These are phyloP conservation scores for Leptinotarsa juncta DNA, from an alignment of 2,888 invertebrate species.

Conservation along the genomic window DNA sequence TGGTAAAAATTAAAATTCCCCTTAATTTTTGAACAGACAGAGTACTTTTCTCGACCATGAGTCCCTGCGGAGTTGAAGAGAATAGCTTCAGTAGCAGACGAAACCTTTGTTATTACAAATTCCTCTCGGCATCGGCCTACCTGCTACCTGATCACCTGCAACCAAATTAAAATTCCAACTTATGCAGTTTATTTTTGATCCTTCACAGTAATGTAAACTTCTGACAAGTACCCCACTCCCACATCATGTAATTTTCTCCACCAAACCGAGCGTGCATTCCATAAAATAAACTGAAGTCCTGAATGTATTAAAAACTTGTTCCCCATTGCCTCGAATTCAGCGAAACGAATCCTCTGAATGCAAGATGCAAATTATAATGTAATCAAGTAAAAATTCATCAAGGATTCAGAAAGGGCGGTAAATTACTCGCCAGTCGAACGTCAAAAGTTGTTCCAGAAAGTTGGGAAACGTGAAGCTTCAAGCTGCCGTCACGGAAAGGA, in stretches of 20 bases:
- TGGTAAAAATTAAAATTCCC: too few species aligned
- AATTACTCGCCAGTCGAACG: neutral
- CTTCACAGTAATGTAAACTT: neutral
- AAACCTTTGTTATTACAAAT: too few species aligned
- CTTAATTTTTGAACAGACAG: too few species aligned
- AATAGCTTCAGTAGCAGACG: too few species aligned
- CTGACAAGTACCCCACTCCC: neutral
- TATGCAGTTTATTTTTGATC: too few species aligned
- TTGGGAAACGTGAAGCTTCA: neutral
- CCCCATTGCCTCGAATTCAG: neutral
- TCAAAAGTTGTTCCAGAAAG: neutral
- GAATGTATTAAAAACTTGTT: too few species aligned
- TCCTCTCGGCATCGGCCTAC: too few species aligned
- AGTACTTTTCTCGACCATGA: too few species aligned
- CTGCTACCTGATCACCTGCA: too few species aligned
- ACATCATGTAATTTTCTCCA: neutral
- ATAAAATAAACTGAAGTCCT: neutral
- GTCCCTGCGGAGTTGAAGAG: too few species aligned
- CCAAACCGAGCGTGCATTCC: neutral
- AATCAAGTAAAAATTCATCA: neutral
- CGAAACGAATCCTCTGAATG: neutral
- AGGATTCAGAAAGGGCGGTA: neutral
- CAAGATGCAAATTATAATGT: neutral
- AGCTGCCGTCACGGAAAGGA: conserved; percentile 3
- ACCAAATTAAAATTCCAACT: too few species aligned